These are phyloP conservation scores for Mellilla xanthometata DNA, from an alignment of 2,888 invertebrate species.

Conservation along the genomic window DNA sequence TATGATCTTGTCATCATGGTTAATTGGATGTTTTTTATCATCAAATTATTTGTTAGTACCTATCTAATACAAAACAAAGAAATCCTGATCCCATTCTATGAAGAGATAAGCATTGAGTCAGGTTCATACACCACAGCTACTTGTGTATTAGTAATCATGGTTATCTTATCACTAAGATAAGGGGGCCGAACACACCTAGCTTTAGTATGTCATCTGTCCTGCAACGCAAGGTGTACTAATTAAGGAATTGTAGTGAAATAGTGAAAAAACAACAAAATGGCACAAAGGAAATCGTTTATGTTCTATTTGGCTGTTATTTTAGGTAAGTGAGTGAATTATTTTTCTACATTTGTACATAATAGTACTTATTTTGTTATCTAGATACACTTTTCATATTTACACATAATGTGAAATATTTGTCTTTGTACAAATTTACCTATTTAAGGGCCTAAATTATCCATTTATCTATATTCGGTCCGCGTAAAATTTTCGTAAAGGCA, in stretches of 20 bases:
- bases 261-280: constrained; percentile 57
- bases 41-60: too few species aligned
- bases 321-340: constrained; percentile 56
- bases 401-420: constrained; percentile 5
- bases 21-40: too few species aligned
- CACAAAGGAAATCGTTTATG: constrained; percentile 59
- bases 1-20: too few species aligned
- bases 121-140: constrained; percentile 14
- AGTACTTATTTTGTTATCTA: constrained; percentile 5
- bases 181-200: constrained; percentile 52
- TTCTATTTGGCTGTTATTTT: constrained; percentile 79
- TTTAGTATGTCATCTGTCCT: constrained; percentile 47
- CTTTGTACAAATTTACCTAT: background rate
- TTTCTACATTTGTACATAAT: background rate
- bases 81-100: constrained; percentile 21
- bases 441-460: too few species aligned
- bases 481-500: too few species aligned
- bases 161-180: constrained; percentile 75
- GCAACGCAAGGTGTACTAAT: constrained; percentile 33
- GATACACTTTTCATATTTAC: constrained; percentile 4
- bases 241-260: constrained; percentile 28
- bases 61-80: constrained; percentile 12
- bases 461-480: too few species aligned
- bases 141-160: constrained; percentile 53
- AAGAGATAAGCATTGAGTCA: constrained; percentile 29